Conservation (phyloP, 2,113 vertebrate species). For the Stercorarius parasiticus region DNA sequence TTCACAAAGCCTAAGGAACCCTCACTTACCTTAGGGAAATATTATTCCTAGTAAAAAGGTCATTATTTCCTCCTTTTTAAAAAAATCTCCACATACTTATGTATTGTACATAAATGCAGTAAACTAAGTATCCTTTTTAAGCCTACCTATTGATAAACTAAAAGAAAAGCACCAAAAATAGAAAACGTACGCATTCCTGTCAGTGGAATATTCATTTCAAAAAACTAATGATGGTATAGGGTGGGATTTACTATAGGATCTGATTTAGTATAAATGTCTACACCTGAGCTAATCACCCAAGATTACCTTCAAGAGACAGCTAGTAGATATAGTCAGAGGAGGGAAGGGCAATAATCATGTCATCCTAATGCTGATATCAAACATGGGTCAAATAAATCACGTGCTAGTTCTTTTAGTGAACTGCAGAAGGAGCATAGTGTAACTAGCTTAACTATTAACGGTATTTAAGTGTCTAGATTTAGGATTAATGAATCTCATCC, state of each 20-base stretch:
- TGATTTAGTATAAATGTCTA: background rate
- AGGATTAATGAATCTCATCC: background rate
- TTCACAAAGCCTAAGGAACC: background rate
- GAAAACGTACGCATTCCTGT: background rate
- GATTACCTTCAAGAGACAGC: fast-evolving
- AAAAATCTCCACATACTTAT: background rate
- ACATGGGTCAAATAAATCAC: background rate
- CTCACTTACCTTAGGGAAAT: background rate
- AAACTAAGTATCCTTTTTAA: background rate
- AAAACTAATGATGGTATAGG: background rate
- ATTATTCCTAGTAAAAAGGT: background rate
- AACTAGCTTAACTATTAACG: background rate
- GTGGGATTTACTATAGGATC: background rate
- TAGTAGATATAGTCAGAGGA: background rate
- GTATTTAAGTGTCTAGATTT: background rate
- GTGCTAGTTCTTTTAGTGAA: background rate
- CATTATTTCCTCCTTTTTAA: background rate
- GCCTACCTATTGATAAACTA: background rate
- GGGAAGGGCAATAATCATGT: background rate
- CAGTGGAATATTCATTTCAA: background rate
- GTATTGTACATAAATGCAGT: background rate
- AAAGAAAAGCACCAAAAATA: background rate
- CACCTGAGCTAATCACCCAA: background rate
- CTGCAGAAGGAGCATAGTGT: background rate
- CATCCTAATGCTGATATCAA: background rate